Evolutionary conservation across 2,888 invertebrate species (phyloP), one percentile per base, ranked within the genome.

Genomic region (Drosophila prostipennis): DNA sequence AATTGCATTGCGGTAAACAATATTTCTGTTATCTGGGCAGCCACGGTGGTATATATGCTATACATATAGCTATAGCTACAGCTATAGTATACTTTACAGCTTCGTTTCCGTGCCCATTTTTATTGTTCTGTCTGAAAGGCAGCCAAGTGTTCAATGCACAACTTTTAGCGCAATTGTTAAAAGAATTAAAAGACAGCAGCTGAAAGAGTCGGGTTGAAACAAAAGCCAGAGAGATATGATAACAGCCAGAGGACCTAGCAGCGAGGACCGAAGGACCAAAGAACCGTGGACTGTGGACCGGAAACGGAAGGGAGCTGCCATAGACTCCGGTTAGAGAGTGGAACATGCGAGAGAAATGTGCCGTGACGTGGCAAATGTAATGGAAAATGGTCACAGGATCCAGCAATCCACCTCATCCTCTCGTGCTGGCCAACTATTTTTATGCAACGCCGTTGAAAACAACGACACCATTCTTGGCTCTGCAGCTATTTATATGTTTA

Each of bases 1-100:
- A 84, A 87, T 87, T 84, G 85, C 87, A 79, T 87, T 84, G 82
- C 84, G 79, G 84, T 79, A 79, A 82, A 84, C 84, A 87, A 83
- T 87, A 87, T 86, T 86, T 82, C 78, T 86, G 82, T 80, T 82
- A 86, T 82, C 87, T 82, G 16, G 34, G 32, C 19, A 13, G 7
- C 32, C 51, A 63, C 13, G 34, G 34, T 34, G n/a, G n/a, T n/a
- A n/a, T n/a, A 11, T 34, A 7, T 7, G 29, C 29, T 29, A 7
- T 29, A 29, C 7, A 29, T 29, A 29, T 29, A 29, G 29, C 29
- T 29, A 29, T 29, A 29, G 42, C 83, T 26, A 7, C 7, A 29
- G 26, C 26, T 26, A 26, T 26, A 26, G 42, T 86, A 46, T 46
- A 78, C 74, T 86, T 83, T 82, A 86, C 86, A 83, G 71, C 64